phyloP scores from a whole-genome alignment of 2,797 vertebrate species.

The Bovichtus variegatus region DNA sequence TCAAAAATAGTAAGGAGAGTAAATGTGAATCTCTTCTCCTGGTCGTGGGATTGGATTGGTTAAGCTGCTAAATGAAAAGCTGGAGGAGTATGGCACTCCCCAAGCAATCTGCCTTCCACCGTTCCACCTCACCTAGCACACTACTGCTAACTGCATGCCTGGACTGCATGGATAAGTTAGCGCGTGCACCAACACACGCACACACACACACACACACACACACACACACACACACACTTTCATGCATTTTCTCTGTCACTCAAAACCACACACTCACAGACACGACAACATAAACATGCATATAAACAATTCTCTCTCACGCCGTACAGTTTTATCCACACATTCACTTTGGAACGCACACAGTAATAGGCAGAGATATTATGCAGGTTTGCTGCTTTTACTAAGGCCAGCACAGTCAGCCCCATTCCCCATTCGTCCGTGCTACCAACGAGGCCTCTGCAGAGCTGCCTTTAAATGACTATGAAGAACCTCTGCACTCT shows the following conservation, averaged over 20 bases:
- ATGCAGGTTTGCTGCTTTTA: conserved; percentile 34
- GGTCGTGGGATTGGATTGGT: conserved; percentile 78
- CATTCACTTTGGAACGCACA: conserved; percentile 11
- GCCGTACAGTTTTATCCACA: conserved; percentile 21
- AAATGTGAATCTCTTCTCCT: conserved; percentile 57
- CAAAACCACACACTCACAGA: conserved; percentile 8
- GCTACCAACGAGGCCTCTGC: conserved; percentile 20
- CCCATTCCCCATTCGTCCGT: conserved; percentile 43
- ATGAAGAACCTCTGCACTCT: conserved; percentile 4
- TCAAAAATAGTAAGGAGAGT: conserved; percentile 63
- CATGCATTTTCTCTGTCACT: conserved; percentile 28
- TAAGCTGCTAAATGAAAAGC: conserved; percentile 84
- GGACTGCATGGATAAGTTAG: conserved; percentile 71
- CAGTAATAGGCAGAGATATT: conserved; percentile 15
- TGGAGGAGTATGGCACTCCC: conserved; percentile 73
- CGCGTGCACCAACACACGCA: conserved; percentile 34
- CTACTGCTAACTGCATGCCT: conserved; percentile 75
- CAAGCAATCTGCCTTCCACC: conserved; percentile 77
- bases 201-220: conserved; percentile 23
- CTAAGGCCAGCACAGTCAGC: conserved; percentile 31
- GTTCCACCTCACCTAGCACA: conserved; percentile 82
- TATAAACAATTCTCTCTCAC: conserved; percentile 8
- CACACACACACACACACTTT: conserved; percentile 22
- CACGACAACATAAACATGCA: conserved; percentile 21
- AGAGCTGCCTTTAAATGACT: conserved; percentile 27